Evolutionary conservation across 1,140 invertebrate species (phyloP).

Genomic region (Epicauta chinensis): DNA sequence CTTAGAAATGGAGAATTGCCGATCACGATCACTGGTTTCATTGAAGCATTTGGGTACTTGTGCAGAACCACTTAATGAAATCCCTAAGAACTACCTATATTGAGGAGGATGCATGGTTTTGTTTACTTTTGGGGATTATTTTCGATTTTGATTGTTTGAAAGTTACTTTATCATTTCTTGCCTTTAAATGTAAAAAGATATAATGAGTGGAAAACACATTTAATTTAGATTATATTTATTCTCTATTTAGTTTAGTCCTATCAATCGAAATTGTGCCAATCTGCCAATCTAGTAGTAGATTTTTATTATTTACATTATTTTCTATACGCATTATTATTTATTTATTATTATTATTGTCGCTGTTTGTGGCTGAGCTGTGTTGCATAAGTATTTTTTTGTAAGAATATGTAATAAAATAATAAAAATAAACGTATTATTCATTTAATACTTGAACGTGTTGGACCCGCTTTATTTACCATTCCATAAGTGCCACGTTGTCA

Average conservation of each 20-base stretch:
- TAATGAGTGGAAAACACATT: no score
- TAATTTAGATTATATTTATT: slow-evolving; percentile 3
- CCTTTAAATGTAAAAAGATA: slow-evolving; percentile 5
- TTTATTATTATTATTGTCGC: slow-evolving; percentile 6
- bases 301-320: background rate
- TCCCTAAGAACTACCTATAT: slow-evolving; percentile 64
- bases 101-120: slow-evolving; percentile 29
- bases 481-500: no score
- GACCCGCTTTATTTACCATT: no score
- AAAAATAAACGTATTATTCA: no score
- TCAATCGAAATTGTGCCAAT: no score
- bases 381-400: slow-evolving; percentile 11
- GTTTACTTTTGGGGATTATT: no score
- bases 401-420: no score
- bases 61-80: slow-evolving; percentile 58
- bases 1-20: slow-evolving; percentile 82
- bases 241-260: no score
- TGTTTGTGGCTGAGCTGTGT: slow-evolving; percentile 13
- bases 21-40: slow-evolving; percentile 61
- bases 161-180: slow-evolving; percentile 8
- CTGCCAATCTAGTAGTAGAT: no score
- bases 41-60: slow-evolving; percentile 62
- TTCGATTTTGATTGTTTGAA: background rate
- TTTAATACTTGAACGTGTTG: no score
- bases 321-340: slow-evolving; percentile 9